Conservation (phyloP, 1,140 invertebrate genomes). For the Cepaea nemoralis region DNA sequence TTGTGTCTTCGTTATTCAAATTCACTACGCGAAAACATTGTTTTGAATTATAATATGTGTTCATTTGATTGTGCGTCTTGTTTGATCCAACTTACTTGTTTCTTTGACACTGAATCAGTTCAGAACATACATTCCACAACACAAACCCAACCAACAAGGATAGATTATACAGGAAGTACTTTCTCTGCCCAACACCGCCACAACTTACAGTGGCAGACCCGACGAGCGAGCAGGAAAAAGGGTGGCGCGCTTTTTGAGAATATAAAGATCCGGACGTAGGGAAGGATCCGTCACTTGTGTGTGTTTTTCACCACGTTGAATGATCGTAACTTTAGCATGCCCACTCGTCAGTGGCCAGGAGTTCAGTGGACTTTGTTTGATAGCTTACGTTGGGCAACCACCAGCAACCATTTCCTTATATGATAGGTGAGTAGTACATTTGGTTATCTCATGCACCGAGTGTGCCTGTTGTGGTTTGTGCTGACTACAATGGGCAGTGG, state of each 20-base stretch:
- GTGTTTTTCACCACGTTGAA: conserved; percentile 1
- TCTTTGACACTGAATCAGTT: no score
- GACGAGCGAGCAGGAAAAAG: not conserved
- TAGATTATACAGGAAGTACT: not conserved
- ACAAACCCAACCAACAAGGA: no score
- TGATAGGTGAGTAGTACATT: conserved; percentile 1
- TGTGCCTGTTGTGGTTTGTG: no score
- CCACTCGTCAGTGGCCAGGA: conserved; percentile 15
- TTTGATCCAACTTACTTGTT: no score
- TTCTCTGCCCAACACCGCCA: not conserved
- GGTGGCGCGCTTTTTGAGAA: conserved; percentile 16
- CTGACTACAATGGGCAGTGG: no score
- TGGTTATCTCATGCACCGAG: no score
- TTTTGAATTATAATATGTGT: no score
- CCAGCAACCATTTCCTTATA: conserved; percentile 13
- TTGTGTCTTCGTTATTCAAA: no score
- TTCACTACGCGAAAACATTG: no score
- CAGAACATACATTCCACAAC: no score
- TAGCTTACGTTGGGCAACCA: conserved; percentile 12
- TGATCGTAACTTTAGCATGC: not conserved
- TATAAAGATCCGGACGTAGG: not conserved
- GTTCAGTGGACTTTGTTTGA: conserved; percentile 28
- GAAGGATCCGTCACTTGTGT: not conserved
- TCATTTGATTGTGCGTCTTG: no score
- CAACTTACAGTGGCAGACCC: not conserved